A percentile compares a stretch with the other conserved stretches of the same genome.
phyloP scores from a whole-genome alignment of 2,113 vertebrate species.

The Menidia beryllina region DNA sequence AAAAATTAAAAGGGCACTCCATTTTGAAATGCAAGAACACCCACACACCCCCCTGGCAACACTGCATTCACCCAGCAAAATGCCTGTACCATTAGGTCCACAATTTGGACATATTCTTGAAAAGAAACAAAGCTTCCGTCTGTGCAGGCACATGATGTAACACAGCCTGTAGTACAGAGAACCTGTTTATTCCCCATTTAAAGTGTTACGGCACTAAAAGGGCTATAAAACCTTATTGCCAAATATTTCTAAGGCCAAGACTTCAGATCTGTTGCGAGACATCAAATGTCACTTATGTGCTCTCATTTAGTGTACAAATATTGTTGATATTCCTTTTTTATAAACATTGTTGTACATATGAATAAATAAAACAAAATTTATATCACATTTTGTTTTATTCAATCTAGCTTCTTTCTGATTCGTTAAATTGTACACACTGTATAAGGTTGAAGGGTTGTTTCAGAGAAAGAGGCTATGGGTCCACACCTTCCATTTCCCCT shows the following conservation, averaged over 20 bases:
- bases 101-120: slow-evolving; percentile 48
- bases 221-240: slow-evolving; percentile 19
- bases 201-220: slow-evolving; percentile 25
- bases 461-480: neutral
- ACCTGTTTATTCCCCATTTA: slow-evolving; percentile 34
- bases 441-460: no score
- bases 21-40: slow-evolving; percentile 46
- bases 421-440: neutral
- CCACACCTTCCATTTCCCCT: slow-evolving; percentile 6
- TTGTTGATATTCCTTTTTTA: slow-evolving; percentile 60
- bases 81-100: slow-evolving; percentile 37
- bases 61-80: slow-evolving; percentile 13
- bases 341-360: slow-evolving; percentile 64
- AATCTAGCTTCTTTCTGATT: neutral
- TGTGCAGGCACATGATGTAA: slow-evolving; percentile 29
- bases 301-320: slow-evolving; percentile 57
- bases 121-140: slow-evolving; percentile 52
- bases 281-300: slow-evolving; percentile 18
- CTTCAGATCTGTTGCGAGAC: slow-evolving; percentile 32
- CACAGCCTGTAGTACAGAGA: slow-evolving; percentile 15
- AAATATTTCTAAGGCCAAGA: no score
- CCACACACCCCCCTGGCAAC: slow-evolving; percentile 23
- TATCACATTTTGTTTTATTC: neutral
- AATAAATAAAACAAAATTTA: slow-evolving; percentile 64
- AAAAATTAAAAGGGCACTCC: slow-evolving; percentile 65